phyloP scores from a whole-genome alignment of 1,140 invertebrate genomes.

The Drosophila tani region DNA sequence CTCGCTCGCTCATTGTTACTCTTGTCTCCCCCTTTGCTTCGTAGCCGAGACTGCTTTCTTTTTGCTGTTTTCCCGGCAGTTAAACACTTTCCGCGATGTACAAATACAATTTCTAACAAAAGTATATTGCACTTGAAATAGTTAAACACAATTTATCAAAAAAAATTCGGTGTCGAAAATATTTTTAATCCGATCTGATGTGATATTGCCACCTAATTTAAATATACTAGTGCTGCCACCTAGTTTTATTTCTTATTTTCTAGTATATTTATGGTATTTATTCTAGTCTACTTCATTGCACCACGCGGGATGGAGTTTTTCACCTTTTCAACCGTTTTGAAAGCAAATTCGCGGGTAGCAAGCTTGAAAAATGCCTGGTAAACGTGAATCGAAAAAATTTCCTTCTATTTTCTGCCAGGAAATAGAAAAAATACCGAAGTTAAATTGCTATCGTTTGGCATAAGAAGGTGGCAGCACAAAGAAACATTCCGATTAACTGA shows the following conservation, averaged over 20 bases:
- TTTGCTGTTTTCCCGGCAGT: not conserved
- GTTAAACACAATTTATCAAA: not conserved
- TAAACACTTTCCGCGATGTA: conserved; percentile 3
- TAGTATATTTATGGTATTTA: not conserved
- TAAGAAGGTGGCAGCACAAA: not conserved
- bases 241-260: too few relatives aligned
- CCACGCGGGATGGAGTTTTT: not conserved
- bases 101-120: not conserved
- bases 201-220: conserved; percentile 2
- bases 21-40: conserved; percentile 65
- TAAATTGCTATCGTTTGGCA: not conserved
- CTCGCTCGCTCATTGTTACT: conserved; percentile 69
- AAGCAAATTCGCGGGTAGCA: too few relatives aligned
- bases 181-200: conserved; percentile 18
- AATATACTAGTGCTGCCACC: not conserved
- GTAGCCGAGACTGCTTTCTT: conserved; percentile 57
- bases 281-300: not conserved
- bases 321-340: too few relatives aligned
- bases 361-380: too few relatives aligned
- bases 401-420: too few relatives aligned
- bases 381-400: too few relatives aligned
- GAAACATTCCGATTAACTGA: not conserved
- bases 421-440: not conserved
- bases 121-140: conserved; percentile 6
- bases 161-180: conserved; percentile 9